Conservation (phyloP, 2,888 invertebrate genomes). For the Andrena marginata region DNA sequence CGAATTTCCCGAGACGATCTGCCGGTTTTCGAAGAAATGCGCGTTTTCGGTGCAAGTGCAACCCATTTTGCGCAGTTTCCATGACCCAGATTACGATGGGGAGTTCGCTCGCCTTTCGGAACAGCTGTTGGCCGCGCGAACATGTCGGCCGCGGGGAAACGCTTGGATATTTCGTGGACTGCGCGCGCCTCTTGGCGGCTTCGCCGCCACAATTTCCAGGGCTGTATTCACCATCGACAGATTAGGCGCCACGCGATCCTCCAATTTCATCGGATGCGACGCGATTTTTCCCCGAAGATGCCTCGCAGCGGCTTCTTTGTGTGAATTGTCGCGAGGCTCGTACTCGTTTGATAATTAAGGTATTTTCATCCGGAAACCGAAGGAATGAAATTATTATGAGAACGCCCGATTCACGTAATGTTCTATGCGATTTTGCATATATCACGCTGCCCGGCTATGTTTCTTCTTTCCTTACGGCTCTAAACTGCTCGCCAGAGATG, state of each 20-base stretch:
- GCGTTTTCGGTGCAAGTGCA: slow-evolving; percentile 62
- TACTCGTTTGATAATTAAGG: slow-evolving; percentile 12
- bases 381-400: slow-evolving; percentile 28
- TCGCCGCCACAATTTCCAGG: slow-evolving; percentile 81
- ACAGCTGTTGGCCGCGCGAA: slow-evolving; percentile 84
- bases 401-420: slow-evolving; percentile 10
- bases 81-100: slow-evolving; percentile 84
- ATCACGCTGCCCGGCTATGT: slow-evolving; percentile 40
- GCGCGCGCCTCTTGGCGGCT: slow-evolving; percentile 84
- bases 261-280: slow-evolving; percentile 50
- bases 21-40: slow-evolving; percentile 52
- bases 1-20: slow-evolving; percentile 55
- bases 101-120: slow-evolving; percentile 84
- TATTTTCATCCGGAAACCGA: slow-evolving; percentile 2
- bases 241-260: slow-evolving; percentile 54
- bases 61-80: slow-evolving; percentile 83
- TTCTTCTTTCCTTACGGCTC: slow-evolving; percentile 18
- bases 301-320: slow-evolving; percentile 15
- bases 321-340: slow-evolving; percentile 4
- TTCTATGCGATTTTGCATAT: slow-evolving; percentile 14
- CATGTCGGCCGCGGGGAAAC: slow-evolving; percentile 82
- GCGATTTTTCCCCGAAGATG: slow-evolving; percentile 26
- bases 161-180: slow-evolving; percentile 80
- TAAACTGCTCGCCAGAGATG: slow-evolving; percentile 30
- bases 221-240: slow-evolving; percentile 70